Percentiles rank a stretch among this genome's conserved stretches.
Evolutionary conservation across 1,140 invertebrate genomes (phyloP).

Genomic region (Idris sp.): DNA sequence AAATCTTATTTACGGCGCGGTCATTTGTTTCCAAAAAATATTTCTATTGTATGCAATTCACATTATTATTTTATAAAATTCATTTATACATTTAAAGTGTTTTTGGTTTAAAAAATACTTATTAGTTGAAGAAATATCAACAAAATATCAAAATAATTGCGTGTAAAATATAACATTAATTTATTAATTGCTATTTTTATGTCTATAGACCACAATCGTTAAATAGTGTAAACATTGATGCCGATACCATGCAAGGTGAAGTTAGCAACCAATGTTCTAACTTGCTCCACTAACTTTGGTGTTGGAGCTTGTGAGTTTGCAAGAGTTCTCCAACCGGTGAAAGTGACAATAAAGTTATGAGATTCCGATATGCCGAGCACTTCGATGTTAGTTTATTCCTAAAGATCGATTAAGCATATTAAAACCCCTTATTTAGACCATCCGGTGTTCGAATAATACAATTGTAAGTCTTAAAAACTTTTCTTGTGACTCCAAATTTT

Average conservation of each 20-base stretch:
- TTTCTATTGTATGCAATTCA: too few relatives aligned
- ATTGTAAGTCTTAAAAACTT: not conserved
- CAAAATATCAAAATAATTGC: too few relatives aligned
- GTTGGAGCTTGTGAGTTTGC: constrained; percentile 59
- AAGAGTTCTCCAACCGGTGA: constrained; percentile 63
- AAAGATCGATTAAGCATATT: constrained; percentile 54
- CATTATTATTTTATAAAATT: too few relatives aligned
- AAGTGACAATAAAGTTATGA: constrained; percentile 66
- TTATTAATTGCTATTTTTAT: constrained; percentile 6
- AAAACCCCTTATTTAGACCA: constrained; percentile 33
- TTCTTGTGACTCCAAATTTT: too few relatives aligned
- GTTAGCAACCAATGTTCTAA: constrained; percentile 63
- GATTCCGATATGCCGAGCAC: constrained; percentile 58
- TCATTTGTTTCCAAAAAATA: too few relatives aligned
- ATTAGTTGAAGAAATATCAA: too few relatives aligned
- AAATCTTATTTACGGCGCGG: constrained; percentile 7
- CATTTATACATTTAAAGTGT: too few relatives aligned
- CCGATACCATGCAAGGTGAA: constrained; percentile 54
- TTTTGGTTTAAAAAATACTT: too few relatives aligned
- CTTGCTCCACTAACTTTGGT: constrained; percentile 63
- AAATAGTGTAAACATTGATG: constrained; percentile 57
- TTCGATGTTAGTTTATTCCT: constrained; percentile 47
- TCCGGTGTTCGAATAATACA: not conserved
- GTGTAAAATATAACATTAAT: too few relatives aligned
- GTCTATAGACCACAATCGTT: constrained; percentile 28